These are phyloP conservation scores for Hyalella azteca DNA, from an alignment of 2,888 invertebrate species.

Conservation along the genomic window DNA sequence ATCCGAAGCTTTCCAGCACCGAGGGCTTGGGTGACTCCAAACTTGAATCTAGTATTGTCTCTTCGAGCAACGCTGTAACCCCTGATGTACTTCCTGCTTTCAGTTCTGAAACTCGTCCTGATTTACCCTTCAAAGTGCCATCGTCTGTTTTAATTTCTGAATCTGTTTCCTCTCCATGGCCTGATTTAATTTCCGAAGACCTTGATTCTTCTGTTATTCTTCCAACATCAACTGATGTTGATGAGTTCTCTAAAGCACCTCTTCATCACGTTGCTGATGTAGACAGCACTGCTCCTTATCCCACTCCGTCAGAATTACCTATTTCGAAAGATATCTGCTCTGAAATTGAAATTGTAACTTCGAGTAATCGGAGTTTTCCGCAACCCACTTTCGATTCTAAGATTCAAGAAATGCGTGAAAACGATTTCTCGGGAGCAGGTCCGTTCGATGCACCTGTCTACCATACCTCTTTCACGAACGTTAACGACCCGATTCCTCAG, in stretches of 20 bases:
- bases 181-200: not conserved
- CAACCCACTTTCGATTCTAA: not conserved
- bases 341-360: not conserved
- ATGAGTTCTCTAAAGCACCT: constrained; percentile 28
- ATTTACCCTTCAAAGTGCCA: not conserved
- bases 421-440: not conserved
- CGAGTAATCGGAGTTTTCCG: not conserved
- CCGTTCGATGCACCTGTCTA: not conserved
- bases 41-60: not conserved
- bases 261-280: not conserved
- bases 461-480: no score
- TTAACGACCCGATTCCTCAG: not conserved
- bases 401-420: no score
- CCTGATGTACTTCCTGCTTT: not conserved
- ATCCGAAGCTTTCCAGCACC: no score
- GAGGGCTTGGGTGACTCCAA: no score
- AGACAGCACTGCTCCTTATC: constrained; percentile 17
- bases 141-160: not conserved
- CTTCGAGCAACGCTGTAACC: not conserved
- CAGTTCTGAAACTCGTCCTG: constrained; percentile 6
- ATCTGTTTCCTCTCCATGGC: not conserved
- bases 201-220: not conserved
- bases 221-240: not conserved
- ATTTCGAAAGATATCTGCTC: constrained; percentile 33
- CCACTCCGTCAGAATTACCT: constrained; percentile 28